Percentiles rank a stretch among this genome's conserved stretches.
Evolutionary conservation across 2,113 vertebrate genomes (phyloP).

Genomic region (Corythaeola cristata): DNA sequence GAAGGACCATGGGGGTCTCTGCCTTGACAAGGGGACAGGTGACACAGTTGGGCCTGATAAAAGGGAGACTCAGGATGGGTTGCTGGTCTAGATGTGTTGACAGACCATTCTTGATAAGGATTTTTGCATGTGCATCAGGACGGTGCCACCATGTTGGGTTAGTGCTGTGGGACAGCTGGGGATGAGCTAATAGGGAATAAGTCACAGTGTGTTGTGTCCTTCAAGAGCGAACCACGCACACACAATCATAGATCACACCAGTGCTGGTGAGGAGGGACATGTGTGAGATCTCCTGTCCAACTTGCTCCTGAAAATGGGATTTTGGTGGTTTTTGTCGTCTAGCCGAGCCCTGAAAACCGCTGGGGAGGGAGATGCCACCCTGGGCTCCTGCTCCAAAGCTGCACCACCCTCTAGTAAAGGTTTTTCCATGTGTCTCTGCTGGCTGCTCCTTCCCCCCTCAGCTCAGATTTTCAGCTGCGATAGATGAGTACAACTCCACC

Average conservation of each 20-base stretch:
- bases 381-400: background rate
- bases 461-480: background rate
- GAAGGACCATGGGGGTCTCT: background rate
- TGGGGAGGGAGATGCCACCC: background rate
- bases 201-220: background rate
- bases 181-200: background rate
- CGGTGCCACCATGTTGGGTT: rapidly evolving
- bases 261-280: background rate
- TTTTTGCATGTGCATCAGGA: background rate
- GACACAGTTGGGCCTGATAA: background rate
- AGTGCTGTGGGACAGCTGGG: background rate
- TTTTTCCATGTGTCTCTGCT: background rate
- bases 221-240: background rate
- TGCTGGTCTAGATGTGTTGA: background rate
- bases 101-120: background rate
- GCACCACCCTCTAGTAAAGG: background rate
- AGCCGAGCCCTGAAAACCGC: background rate
- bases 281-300: background rate
- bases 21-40: background rate
- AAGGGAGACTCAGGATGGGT: background rate
- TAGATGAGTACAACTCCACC: background rate
- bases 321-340: background rate
- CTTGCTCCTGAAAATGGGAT: background rate
- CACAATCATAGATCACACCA: background rate
- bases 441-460: background rate